Evolutionary conservation across 1,140 invertebrate species (phyloP).

Genomic region (Condylostylus longicornis): DNA sequence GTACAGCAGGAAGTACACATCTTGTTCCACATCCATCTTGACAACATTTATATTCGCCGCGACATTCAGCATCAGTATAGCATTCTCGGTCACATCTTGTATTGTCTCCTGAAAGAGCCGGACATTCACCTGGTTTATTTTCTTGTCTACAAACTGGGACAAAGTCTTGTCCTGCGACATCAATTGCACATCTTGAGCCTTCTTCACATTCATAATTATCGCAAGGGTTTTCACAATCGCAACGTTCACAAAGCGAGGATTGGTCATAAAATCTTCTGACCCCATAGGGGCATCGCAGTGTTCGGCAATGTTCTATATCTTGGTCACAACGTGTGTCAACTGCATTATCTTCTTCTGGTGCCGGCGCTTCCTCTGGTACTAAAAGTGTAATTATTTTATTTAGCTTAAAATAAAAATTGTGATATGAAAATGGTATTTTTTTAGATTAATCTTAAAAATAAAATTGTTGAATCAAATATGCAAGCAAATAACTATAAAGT

Average conservation of each 20-base stretch:
- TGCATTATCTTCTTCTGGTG: no score
- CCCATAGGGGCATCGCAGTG: conserved; percentile 57
- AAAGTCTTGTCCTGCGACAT: conserved; percentile 34
- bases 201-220: conserved; percentile 42
- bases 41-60: conserved; percentile 65
- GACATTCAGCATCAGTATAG: conserved; percentile 67
- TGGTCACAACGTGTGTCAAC: conserved; percentile 35
- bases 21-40: conserved; percentile 54
- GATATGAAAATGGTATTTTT: no score
- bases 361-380: no score
- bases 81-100: conserved; percentile 52
- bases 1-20: conserved; percentile 44
- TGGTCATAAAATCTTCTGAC: conserved; percentile 49
- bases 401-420: no score
- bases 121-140: conserved; percentile 63
- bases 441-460: no score
- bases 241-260: conserved; percentile 50
- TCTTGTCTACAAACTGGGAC: conserved; percentile 46
- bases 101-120: conserved; percentile 34
- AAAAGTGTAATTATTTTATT: no score
- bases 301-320: conserved; percentile 41
- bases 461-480: no score
- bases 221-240: conserved; percentile 65
- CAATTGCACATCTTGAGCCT: conserved; percentile 50
- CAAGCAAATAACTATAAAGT: no score